A percentile compares a stretch with the other conserved stretches of the same genome.
Conservation (phyloP, 2,797 vertebrate genomes). For the Loris lydekkerianus region DNA sequence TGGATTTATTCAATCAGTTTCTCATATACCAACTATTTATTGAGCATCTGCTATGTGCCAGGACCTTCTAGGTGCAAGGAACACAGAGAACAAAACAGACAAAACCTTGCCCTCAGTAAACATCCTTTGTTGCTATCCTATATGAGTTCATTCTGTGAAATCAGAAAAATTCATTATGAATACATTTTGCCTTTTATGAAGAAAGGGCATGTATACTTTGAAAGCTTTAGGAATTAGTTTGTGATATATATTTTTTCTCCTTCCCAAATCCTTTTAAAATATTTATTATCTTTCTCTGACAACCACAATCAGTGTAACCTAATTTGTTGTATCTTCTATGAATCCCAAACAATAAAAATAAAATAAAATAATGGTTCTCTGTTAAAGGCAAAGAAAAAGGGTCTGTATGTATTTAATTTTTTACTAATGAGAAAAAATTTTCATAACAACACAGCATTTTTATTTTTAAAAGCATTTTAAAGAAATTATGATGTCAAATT, state of each 20-base stretch:
- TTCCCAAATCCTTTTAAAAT: conserved; percentile 3
- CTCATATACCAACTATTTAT: not conserved
- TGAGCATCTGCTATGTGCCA: not conserved
- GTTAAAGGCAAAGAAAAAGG: conserved; percentile 13
- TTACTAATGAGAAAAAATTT: not conserved
- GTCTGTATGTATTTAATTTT: not conserved
- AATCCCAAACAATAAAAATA: not conserved
- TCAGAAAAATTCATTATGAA: not conserved
- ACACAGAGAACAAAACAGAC: not conserved
- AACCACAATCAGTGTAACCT: too few relatives aligned
- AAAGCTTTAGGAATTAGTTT: conserved; percentile 5
- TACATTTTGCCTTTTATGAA: conserved; percentile 8
- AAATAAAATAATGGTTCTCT: conserved; percentile 14
- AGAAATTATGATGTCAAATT: conserved; percentile 55
- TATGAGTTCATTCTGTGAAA: not conserved
- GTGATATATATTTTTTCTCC: not conserved
- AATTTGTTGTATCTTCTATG: too few relatives aligned
- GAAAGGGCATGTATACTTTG: not conserved
- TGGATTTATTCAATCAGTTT: not conserved
- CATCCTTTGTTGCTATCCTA: not conserved
- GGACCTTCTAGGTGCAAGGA: not conserved
- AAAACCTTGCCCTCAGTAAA: not conserved
- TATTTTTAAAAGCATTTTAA: not conserved
- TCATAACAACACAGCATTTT: not conserved
- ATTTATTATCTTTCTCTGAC: conserved; percentile 24